Evolutionary conservation across 2,113 vertebrate genomes (phyloP).

Genomic region (Corvus hawaiiensis): DNA sequence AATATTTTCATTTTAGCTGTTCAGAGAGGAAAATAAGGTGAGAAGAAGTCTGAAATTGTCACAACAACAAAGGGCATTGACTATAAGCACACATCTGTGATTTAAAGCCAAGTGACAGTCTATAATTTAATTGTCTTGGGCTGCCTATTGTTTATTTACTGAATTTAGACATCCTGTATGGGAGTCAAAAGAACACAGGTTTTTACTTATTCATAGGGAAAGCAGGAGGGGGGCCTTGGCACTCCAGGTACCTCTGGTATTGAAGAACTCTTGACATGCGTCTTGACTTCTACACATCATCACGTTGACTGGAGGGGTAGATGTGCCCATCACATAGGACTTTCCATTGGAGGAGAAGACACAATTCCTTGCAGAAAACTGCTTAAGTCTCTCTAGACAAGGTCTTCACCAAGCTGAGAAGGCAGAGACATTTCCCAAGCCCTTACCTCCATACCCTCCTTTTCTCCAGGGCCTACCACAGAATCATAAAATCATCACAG

Average conservation of each 20-base stretch:
- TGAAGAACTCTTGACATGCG: background rate
- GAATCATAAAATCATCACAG: background rate
- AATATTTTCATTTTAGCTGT: constrained; percentile 12
- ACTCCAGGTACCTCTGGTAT: background rate
- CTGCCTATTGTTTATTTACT: background rate
- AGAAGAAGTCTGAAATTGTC: constrained; percentile 8
- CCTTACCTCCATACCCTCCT: background rate
- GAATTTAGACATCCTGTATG: background rate
- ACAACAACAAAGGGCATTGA: background rate
- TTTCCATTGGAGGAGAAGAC: background rate
- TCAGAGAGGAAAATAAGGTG: constrained; percentile 22
- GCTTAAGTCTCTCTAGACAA: background rate
- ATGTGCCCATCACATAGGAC: background rate
- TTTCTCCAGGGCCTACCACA: background rate
- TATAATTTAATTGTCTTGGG: constrained; percentile 17
- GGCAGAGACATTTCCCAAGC: background rate
- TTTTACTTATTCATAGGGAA: constrained; percentile 10
- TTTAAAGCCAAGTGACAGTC: constrained; percentile 33
- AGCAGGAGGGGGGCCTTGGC: background rate
- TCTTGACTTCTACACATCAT: background rate
- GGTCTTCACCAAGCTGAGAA: background rate
- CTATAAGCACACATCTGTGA: background rate
- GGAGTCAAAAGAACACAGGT: background rate
- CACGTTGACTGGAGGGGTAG: rapidly evolving
- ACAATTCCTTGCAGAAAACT: rapidly evolving